Percentiles rank a stretch among this genome's conserved stretches.
phyloP scores from a whole-genome alignment of 2,113 vertebrate species.

The Paradisaea rubra region DNA sequence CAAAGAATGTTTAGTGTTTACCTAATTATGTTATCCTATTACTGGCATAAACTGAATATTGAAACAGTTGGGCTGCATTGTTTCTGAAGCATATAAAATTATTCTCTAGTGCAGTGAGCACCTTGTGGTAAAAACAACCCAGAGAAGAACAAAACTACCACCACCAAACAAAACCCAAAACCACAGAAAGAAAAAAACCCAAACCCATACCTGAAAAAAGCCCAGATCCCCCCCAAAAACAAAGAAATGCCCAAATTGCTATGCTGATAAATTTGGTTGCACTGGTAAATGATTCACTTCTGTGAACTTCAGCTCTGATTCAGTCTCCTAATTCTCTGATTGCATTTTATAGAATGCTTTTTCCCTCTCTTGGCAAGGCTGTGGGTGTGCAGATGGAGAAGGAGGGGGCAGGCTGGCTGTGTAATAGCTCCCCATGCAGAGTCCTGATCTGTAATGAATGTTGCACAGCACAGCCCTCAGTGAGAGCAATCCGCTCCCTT shows the following conservation, averaged over 20 bases:
- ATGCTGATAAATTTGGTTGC: background rate
- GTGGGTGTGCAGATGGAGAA: background rate
- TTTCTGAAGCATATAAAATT: background rate
- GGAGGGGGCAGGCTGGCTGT: background rate
- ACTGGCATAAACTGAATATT: background rate
- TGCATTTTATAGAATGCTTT: background rate
- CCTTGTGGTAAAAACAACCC: background rate
- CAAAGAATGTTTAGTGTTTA: background rate
- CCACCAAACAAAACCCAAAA: background rate
- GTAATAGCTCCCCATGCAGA: background rate
- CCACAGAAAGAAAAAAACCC: background rate
- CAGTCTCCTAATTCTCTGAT: background rate
- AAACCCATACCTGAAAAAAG: background rate
- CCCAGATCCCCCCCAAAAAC: background rate
- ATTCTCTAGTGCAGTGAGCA: background rate
- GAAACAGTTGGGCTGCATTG: background rate
- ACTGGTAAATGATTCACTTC: background rate
- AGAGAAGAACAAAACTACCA: background rate
- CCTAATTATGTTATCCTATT: background rate
- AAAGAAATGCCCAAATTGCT: background rate
- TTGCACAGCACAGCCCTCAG: background rate
- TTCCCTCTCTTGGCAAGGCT: background rate
- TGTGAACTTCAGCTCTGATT: background rate
- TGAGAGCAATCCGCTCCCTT: background rate
- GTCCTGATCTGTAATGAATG: background rate